Evolutionary conservation across 2,113 vertebrate genomes (phyloP), one percentile per base, ranked within the genome.

Genomic region (Candoia aspera): DNA sequence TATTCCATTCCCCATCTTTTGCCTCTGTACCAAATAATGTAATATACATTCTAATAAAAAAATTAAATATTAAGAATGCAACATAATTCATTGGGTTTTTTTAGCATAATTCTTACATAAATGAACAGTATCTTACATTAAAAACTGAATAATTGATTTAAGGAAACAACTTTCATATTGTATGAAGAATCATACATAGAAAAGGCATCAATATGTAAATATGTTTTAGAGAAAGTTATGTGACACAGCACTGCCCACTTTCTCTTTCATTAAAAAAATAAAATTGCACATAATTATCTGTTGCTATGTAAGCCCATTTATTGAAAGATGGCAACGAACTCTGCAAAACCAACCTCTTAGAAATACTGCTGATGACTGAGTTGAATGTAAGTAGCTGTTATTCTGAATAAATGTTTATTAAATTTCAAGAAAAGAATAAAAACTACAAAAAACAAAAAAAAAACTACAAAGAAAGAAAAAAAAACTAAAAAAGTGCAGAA

Each of bases 211-310:
- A 64, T 23, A 55, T 90, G 17, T 89, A 96, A 95, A 97, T 92
- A 88, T 91, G 23, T 89, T 93, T 68, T 60, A 95, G 79, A 93
- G 94, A 96, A 96, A 96, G 60, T 10, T 54, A 95, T 91, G 96
- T 96, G 96, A 17, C 8, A 95, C 93, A 96, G 92, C 86, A 84
- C 86, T 96, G 94, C 92, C 96, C 96, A 96, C 97, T 96, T 97
- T 97, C 94, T 97, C 93, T 97, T 96, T 95, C 94, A 97, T 94
- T 95, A 95, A 93, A 86, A 49, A 94, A 97, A 73, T 62, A 62
- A 97, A 97, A 97, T 97, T 94, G 96, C 88, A 95, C 84, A 42
- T 94, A 96, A 96, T 97, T 97, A 97, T 96, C 93, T 54, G 94
- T 89, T 95, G 64, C 64, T 96, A 94, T 96, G 96, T 95, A 95